Evolutionary conservation across 2,888 invertebrate genomes (phyloP).

Genomic region (Rutpela maculata): DNA sequence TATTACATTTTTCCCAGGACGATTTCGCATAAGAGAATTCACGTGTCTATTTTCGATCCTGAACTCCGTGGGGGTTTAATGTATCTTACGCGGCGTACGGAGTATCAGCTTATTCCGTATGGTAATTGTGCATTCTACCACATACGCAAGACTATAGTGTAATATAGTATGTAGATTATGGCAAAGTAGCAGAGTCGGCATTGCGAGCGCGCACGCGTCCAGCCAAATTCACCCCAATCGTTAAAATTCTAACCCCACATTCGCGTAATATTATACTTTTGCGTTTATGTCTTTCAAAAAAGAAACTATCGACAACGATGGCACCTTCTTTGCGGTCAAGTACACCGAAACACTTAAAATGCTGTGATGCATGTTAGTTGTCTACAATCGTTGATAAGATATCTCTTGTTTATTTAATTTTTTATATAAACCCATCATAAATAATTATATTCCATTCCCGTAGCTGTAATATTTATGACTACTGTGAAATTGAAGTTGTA

Average conservation of each 20-base stretch:
- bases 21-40: slow-evolving; percentile 25
- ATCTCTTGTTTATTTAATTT: slow-evolving; percentile 26
- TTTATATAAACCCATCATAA: slow-evolving; percentile 23
- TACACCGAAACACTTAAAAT: slow-evolving; percentile 8
- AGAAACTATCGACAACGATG: slow-evolving; percentile 12
- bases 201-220: slow-evolving; percentile 28
- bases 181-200: slow-evolving; percentile 38
- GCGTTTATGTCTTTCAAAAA: slow-evolving; percentile 17
- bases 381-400: slow-evolving; percentile 29
- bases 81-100: slow-evolving; percentile 20
- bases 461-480: slow-evolving; percentile 2
- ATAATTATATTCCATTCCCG: slow-evolving; percentile 10
- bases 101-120: slow-evolving; percentile 10
- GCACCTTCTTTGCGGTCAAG: slow-evolving; percentile 20
- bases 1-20: slow-evolving; percentile 22
- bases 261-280: background rate
- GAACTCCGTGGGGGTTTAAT: slow-evolving; percentile 20
- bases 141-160: slow-evolving; percentile 38
- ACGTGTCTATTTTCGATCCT: slow-evolving; percentile 31
- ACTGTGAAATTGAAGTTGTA: background rate
- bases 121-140: slow-evolving; percentile 37
- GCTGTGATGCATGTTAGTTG: slow-evolving; percentile 21
- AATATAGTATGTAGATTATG: slow-evolving; percentile 29
- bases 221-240: slow-evolving; percentile 33
- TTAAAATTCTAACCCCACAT: slow-evolving; percentile 31